Conservation (phyloP, 1,140 invertebrate genomes). For the Pseudobourletiella spinata region DNA sequence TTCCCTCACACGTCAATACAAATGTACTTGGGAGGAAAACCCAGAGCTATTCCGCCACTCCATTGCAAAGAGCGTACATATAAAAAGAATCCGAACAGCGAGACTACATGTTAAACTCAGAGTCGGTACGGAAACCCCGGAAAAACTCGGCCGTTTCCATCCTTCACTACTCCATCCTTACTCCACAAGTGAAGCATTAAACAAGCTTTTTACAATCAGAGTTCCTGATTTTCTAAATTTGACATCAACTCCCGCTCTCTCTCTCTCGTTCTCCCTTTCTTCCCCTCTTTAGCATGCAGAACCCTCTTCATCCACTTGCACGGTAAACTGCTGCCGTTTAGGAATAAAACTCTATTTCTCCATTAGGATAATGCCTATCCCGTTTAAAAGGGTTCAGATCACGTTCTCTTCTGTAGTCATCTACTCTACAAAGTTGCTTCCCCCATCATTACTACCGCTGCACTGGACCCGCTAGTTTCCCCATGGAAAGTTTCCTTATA, state of each 20-base stretch:
- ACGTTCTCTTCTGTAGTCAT: no score
- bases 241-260: constrained; percentile 1
- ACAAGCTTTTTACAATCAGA: neutral
- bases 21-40: constrained; percentile 7
- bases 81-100: neutral
- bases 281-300: no score
- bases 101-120: neutral
- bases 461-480: no score
- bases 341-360: no score
- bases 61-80: neutral
- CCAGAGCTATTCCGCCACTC: neutral
- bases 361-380: no score
- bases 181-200: constrained; percentile 6
- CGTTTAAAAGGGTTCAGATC: no score
- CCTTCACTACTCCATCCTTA: neutral
- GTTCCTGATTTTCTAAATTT: constrained; percentile 2
- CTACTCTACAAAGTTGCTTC: no score
- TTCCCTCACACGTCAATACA: constrained; percentile 14
- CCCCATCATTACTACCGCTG: no score
- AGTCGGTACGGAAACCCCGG: neutral
- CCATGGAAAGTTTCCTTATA: no score
- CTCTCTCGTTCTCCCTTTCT: no score
- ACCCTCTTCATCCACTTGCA: no score
- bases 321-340: no score
- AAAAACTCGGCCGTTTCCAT: neutral